phyloP scores from a whole-genome alignment of 2,113 vertebrate species.

The Cyphomyrus discorhynchus region DNA sequence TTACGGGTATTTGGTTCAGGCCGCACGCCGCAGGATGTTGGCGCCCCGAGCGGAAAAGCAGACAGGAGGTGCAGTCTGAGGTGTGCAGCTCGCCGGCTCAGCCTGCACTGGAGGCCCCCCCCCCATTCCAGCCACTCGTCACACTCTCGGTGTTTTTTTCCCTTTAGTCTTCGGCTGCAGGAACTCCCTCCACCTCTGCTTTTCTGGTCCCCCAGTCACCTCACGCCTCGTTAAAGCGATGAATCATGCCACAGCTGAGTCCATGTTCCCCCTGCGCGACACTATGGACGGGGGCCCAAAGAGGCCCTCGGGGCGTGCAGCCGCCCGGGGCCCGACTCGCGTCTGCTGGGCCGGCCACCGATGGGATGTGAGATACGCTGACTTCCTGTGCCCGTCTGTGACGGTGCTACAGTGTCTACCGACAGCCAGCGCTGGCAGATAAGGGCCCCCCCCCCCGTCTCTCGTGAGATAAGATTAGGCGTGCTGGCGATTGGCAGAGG shows the following conservation, averaged over 20 bases:
- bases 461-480: conserved; percentile 47
- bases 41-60: neutral
- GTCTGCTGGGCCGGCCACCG: conserved; percentile 10
- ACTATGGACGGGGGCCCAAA: neutral
- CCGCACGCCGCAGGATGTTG: neutral
- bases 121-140: neutral
- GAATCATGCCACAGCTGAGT: neutral
- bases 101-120: neutral
- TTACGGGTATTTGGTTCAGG: neutral
- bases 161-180: neutral
- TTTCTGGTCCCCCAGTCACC: neutral
- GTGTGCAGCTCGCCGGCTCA: neutral
- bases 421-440: conserved; percentile 44
- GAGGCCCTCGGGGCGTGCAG: neutral
- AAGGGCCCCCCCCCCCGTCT: conserved; percentile 53
- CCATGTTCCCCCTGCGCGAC: neutral
- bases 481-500: neutral
- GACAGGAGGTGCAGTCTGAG: neutral
- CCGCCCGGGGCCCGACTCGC: neutral
- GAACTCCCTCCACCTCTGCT: neutral
- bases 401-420: conserved; percentile 50
- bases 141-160: neutral
- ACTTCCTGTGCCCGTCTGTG: conserved; percentile 46
- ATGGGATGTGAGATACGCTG: conserved; percentile 56
- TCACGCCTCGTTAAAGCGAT: neutral